Conservation (phyloP, 92 coral and sea anemone species). For the Porites rus region DNA sequence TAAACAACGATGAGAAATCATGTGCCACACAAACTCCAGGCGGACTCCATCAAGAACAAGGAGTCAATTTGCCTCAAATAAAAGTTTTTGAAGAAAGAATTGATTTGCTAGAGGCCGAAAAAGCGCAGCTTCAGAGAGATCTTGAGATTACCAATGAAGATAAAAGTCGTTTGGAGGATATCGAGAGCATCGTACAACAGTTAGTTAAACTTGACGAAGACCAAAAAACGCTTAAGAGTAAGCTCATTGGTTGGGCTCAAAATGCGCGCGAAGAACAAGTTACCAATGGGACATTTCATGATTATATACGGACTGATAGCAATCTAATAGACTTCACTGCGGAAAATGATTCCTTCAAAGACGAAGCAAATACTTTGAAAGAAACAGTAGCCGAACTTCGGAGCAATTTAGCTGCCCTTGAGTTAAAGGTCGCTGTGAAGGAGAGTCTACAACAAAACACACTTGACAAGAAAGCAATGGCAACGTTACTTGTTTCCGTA, state of each 20-base stretch:
- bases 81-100: slow-evolving; percentile 50
- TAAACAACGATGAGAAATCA: not conserved
- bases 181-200: slow-evolving; percentile 79
- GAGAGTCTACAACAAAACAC: slow-evolving; percentile 60
- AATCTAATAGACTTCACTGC: slow-evolving; percentile 61
- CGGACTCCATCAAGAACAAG: not conserved
- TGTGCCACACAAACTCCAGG: not conserved
- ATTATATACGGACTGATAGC: slow-evolving; percentile 1
- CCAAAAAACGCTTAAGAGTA: slow-evolving; percentile 59
- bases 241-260: slow-evolving; percentile 37
- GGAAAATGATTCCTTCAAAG: slow-evolving; percentile 64
- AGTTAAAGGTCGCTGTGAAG: slow-evolving; percentile 75
- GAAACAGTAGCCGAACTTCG: slow-evolving; percentile 74
- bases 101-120: slow-evolving; percentile 66
- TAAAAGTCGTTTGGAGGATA: slow-evolving; percentile 75
- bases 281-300: not conserved
- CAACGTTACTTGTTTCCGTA: slow-evolving; percentile 79
- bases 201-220: slow-evolving; percentile 86
- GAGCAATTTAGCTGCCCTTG: slow-evolving; percentile 64
- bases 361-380: slow-evolving; percentile 65
- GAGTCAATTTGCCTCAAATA: slow-evolving; percentile 22
- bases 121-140: slow-evolving; percentile 72
- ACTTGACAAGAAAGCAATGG: slow-evolving; percentile 68
- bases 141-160: slow-evolving; percentile 72
- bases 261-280: slow-evolving; percentile 2